Evolutionary conservation across 1,140 invertebrate genomes (phyloP), one percentile per base, ranked within the genome.

Genomic region (Drosophila rufa): DNA sequence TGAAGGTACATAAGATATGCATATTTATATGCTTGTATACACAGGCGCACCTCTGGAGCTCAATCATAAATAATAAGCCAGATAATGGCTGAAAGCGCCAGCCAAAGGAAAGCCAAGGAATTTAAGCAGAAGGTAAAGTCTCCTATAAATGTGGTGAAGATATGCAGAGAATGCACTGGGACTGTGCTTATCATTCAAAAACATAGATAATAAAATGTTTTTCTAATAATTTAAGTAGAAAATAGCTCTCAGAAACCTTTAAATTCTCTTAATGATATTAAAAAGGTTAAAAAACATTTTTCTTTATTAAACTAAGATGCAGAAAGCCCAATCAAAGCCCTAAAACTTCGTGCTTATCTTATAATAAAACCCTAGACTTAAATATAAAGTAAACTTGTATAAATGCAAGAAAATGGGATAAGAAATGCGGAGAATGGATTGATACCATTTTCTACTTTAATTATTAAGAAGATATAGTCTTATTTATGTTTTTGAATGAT

Each of bases 41-140:
- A 58, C 40, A 25, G 33, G 22, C 50, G 50, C 55, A 47, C 42
- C 53, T 59, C 60, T 62, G 51, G 48, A 58, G 51, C 64, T 45
- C 46, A 75, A 75, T 80, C 84, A 84, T 87, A 87, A 87, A 87
- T 87, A 90, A 81, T 87, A 60, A 60, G 43, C 50, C 48, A 78
- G 67, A 65, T 83, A 71, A 65, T 83, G 73, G 79, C 68, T 53
- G 25, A 43, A 48, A 25, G 43, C 50, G 42, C 17, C 64, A 19
- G n/a, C 22, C n/a, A 38, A 40, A 42, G 36, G n/a, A 43, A 7
- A 22, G 19, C 22, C 59, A 45, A 58, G 45, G 53, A 56, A 59
- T 62, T 75, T 62, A 30, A 47, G 42, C 38, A 42, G 9, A 19
- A 46, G 46, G 38, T 46, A 19, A 59, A 51, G 38, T 19, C 40